Conservation (phyloP, 2,797 vertebrate species). For the Ctenopoma kingsleyae region DNA sequence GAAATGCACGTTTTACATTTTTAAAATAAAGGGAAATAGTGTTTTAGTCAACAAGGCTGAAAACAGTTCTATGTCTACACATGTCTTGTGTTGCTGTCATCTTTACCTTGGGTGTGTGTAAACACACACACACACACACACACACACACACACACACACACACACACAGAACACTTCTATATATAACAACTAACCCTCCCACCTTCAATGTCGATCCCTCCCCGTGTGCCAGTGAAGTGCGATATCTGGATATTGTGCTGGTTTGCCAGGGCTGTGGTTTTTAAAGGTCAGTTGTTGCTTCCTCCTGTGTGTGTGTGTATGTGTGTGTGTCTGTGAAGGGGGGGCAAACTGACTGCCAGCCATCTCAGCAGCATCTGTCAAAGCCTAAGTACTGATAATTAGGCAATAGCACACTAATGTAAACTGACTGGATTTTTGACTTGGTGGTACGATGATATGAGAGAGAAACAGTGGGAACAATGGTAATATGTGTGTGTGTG, state of each 20-base stretch:
- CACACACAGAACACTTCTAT: constrained; percentile 60
- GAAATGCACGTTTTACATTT: neutral
- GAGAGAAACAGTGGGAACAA: neutral
- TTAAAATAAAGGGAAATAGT: neutral
- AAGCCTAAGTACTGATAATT: constrained; percentile 64
- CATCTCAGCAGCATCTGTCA: constrained; percentile 65
- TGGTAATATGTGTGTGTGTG: neutral
- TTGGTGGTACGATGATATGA: neutral
- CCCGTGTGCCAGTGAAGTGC: constrained; percentile 23
- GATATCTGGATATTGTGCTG: constrained; percentile 28
- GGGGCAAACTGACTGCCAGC: constrained; percentile 48
- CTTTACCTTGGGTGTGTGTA: constrained; percentile 50
- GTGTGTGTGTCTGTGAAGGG: neutral
- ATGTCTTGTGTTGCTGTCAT: constrained; percentile 28
- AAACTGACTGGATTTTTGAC: constrained; percentile 16
- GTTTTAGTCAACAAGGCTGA: neutral
- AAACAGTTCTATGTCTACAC: constrained; percentile 17
- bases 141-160: constrained; percentile 9
- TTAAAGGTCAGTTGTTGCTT: constrained; percentile 70
- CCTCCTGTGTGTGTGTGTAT: constrained; percentile 20
- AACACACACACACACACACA: constrained; percentile 7
- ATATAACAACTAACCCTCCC: constrained; percentile 67
- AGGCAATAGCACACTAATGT: constrained; percentile 39
- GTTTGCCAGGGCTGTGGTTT: constrained; percentile 56
- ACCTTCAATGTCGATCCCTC: constrained; percentile 52